A percentile compares a stretch with the other conserved stretches of the same genome.
These are phyloP conservation scores for Solenodon paradoxus DNA, from an alignment of 2,113 vertebrate genomes.

Conservation along the genomic window DNA sequence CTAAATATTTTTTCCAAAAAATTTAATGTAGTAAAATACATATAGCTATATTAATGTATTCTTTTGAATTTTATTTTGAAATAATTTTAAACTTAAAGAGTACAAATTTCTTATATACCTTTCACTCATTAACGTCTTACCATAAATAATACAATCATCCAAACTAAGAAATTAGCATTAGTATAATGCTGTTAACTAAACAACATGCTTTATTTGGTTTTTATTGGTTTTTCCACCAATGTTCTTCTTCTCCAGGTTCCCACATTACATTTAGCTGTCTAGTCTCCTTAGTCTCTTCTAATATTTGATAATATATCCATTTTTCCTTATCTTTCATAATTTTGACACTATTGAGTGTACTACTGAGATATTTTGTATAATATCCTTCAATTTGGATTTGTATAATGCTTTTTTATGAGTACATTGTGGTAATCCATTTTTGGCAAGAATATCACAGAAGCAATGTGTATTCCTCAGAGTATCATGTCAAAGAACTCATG, in stretches of 20 bases:
- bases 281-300: not conserved
- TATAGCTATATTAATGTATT: not conserved
- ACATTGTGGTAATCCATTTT: not conserved
- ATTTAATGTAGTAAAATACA: not conserved
- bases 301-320: not conserved
- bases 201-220: not conserved
- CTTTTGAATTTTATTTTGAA: constrained; percentile 23
- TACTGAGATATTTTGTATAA: not conserved
- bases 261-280: not conserved
- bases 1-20: not conserved
- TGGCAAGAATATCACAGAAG: not conserved
- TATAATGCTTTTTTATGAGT: constrained; percentile 5
- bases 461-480: not conserved
- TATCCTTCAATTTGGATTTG: not conserved
- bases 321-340: not conserved
- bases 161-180: not conserved
- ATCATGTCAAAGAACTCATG: not conserved
- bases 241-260: not conserved
- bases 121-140: not conserved
- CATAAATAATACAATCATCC: not conserved
- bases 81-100: not conserved
- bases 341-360: not conserved
- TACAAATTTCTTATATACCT: not conserved
- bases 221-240: not conserved
- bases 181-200: not conserved